Conservation (phyloP, 2,888 invertebrate genomes). For the Nysson spinosus region DNA sequence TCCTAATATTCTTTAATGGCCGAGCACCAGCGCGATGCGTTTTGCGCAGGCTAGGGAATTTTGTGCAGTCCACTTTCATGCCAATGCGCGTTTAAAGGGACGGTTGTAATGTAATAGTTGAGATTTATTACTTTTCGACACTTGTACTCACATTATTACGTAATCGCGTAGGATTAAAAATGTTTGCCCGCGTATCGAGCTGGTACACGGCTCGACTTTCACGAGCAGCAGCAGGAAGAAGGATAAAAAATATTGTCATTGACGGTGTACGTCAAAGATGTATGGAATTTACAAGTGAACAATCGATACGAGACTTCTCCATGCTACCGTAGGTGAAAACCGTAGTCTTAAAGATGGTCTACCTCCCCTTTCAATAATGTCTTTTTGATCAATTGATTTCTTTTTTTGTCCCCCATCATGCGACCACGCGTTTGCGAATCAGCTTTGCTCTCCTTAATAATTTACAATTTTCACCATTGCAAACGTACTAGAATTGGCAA, state of each 20-base stretch:
- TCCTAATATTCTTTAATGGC: slow-evolving; percentile 1
- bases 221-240: slow-evolving; percentile 51
- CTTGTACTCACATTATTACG: no score
- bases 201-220: slow-evolving; percentile 34
- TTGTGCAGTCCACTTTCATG: slow-evolving; percentile 4
- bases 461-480: no score
- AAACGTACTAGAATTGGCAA: no score
- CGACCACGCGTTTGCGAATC: slow-evolving; percentile 5
- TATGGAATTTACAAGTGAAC: slow-evolving; percentile 25
- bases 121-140: no score
- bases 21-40: slow-evolving; percentile 12
- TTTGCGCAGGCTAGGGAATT: neutral
- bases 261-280: slow-evolving; percentile 32
- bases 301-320: slow-evolving; percentile 31
- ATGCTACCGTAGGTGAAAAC: slow-evolving; percentile 48
- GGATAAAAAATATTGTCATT: slow-evolving; percentile 57
- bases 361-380: slow-evolving; percentile 12
- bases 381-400: slow-evolving; percentile 5
- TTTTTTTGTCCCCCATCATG: neutral
- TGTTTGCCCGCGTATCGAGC: slow-evolving; percentile 5
- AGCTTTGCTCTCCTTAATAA: neutral
- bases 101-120: no score
- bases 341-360: slow-evolving; percentile 8
- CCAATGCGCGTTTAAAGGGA: no score
- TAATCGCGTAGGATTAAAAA: no score